These are phyloP conservation scores for Pachydiplax longipennis DNA, from an alignment of 2,888 invertebrate genomes.

Conservation along the genomic window DNA sequence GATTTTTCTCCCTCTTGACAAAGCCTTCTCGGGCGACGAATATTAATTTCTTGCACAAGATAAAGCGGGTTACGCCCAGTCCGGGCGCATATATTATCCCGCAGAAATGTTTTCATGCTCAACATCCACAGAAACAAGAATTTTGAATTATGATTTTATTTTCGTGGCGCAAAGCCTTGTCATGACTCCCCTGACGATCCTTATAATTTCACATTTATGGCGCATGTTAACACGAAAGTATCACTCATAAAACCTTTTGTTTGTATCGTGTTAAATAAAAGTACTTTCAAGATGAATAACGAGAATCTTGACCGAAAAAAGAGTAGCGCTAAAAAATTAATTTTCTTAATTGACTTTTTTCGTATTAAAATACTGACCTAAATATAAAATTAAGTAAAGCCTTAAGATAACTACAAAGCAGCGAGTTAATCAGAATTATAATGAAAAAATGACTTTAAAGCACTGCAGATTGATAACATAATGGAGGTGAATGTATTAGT, in stretches of 20 bases:
- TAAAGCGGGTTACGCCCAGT: slow-evolving; percentile 12
- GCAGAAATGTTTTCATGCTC: background rate
- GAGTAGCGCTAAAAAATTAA: too few species aligned
- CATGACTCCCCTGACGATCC: too few species aligned
- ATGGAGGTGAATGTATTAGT: too few species aligned
- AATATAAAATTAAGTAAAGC: too few species aligned
- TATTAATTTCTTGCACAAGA: background rate
- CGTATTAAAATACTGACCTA: too few species aligned
- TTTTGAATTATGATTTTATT: background rate
- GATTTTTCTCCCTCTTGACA: background rate
- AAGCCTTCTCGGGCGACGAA: slow-evolving; percentile 5
- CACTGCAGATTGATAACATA: too few species aligned
- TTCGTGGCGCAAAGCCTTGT: too few species aligned
- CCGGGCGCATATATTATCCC: slow-evolving; percentile 20
- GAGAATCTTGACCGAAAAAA: too few species aligned
- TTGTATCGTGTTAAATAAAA: background rate
- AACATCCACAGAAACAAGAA: slow-evolving; percentile 1
- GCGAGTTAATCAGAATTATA: too few species aligned
- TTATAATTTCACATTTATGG: background rate
- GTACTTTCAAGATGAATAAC: background rate
- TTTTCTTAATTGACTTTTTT: too few species aligned
- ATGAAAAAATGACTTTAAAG: too few species aligned
- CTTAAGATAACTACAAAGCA: too few species aligned
- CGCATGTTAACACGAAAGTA: background rate
- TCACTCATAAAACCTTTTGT: background rate